Conservation (phyloP, 2,888 invertebrate species). For the Drosophila kambysellisi region DNA sequence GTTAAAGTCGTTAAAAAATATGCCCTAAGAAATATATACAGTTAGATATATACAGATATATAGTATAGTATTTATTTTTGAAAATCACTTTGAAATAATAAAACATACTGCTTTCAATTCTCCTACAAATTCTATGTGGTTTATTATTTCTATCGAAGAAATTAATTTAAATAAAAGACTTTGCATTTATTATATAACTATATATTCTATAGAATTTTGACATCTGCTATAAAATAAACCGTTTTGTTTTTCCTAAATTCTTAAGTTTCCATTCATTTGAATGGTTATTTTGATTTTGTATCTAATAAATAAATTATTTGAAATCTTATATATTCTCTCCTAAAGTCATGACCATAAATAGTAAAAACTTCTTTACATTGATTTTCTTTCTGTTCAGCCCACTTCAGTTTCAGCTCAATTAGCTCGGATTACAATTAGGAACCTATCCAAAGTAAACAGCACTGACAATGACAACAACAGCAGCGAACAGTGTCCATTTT, state of each 20-base stretch:
- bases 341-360: neutral
- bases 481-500: conserved; percentile 41
- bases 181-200: no score
- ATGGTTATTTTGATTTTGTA: neutral
- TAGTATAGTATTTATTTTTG: neutral
- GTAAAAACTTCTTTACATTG: neutral
- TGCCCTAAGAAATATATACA: neutral
- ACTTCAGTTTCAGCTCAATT: conserved; percentile 35
- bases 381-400: neutral
- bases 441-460: conserved; percentile 52
- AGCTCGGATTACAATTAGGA: conserved; percentile 46
- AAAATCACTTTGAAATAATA: neutral
- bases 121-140: no score
- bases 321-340: neutral
- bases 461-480: conserved; percentile 32
- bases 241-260: neutral
- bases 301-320: neutral
- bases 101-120: no score
- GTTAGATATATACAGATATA: no score
- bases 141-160: no score
- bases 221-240: no score
- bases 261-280: neutral
- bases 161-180: neutral
- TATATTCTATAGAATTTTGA: no score
- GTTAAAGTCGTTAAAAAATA: conserved; percentile 30